Evolutionary conservation across 2,888 invertebrate genomes (phyloP), one percentile per base, ranked within the genome.

Genomic region (Drosophila picticornis): DNA sequence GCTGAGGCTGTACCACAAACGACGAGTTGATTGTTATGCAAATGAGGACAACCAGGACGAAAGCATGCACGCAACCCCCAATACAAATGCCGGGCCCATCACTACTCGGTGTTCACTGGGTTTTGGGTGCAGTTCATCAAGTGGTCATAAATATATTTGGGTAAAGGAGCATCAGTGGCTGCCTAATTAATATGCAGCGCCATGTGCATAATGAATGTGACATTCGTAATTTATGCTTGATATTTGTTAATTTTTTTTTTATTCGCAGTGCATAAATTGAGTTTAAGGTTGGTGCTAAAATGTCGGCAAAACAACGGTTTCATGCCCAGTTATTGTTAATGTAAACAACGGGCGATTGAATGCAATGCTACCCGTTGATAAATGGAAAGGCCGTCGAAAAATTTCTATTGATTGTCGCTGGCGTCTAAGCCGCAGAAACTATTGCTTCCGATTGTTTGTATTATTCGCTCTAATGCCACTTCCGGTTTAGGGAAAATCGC

Each of bases 131-230:
- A 91, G 91, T 90, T 90, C 84, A 90, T 91, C 90, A 90, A 90
- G 90, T 88, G 84, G 75, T 83, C 84, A 89, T 88, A 82, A 89
- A 83, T 87, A 87, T 86, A 83, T 80, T 76, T 76, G 55, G 43
- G 58, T 38, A 77, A 57, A 57, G 61, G 60, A 75, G 80, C 62
- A 62, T 65, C 65, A 62, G 67, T 63, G 52, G 56, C 71, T 66
- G 74, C 68, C 90, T 86, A 88, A 92, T 91, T 88, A 90, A 76
- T 90, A 91, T 88, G 84, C 88, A 91, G 90, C 78, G 88, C 77
- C 82, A 84, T 85, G 84, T 91, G 91, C 86, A 91, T 92, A 92
- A 91, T 92, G 91, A 92, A 92, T 87, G 77, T 88, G 87, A 91
- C 91, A 90, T 91, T 83, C 65, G 83, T 90, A 91, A 92, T 91